Evolutionary conservation across 2,888 invertebrate species (phyloP), one percentile per base, ranked within the genome.

Genomic region (Xestobium rufovillosum): DNA sequence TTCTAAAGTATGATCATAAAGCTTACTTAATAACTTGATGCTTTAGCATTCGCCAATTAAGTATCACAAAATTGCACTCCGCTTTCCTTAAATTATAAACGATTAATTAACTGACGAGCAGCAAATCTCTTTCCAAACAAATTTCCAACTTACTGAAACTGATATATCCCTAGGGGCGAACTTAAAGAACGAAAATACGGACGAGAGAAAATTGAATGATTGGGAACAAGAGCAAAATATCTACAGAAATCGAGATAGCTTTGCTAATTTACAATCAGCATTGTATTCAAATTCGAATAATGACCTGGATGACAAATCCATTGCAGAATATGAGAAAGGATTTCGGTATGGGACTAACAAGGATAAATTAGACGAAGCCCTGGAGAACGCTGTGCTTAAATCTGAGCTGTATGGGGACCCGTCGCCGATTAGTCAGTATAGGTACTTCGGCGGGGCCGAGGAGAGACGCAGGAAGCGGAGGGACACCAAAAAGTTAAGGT

Each of bases 341-440:
- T 63, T 57, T 41, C 57, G 59, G 27, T 65, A 65, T 36, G 64
- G 60, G 4, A 55, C 58, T 11, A 60, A 59, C 38, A 60, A 60
- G 37, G 64, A 63, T 16, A 60, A 60, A 38, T 42, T 66, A 40
- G 63, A 66, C 44, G 63, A 65, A 40, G 63, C 61, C 13, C 39
- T 76, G 19, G 74, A 77, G 53, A 76, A 76, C 51, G 72, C 76
- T 28, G 72, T 78, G 39, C 68, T 77, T 67, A 71, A 77, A 49
- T 72, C 76, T 6, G 76, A 76, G 52, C 49, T 75, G 41, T 77
- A 76, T 43, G 75, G 73, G 2, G 75, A 76, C 50, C 75, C 76
- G 6, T 71, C 72, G 14, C 68, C 72, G 4, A 67, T 75, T 13
- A 64, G 62, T 50, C 63, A 63, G 42, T 66, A 65, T 41, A 52